phyloP scores from a whole-genome alignment of 2,113 vertebrate genomes.

The Scolopax mira region DNA sequence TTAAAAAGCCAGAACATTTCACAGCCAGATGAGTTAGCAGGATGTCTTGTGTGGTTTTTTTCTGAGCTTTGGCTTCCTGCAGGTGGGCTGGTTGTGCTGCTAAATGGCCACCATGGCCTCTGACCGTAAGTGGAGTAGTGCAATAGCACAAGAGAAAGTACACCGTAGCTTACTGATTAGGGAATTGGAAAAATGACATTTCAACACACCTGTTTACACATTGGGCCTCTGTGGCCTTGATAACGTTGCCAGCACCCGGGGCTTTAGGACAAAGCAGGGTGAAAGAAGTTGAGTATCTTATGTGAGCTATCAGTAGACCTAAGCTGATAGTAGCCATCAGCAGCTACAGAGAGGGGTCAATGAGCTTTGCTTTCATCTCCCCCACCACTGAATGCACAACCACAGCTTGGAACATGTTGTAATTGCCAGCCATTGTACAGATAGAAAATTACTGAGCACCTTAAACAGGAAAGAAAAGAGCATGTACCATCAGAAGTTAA shows the following conservation, averaged over 20 bases:
- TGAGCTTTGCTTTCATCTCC: not conserved
- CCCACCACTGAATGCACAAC: not conserved
- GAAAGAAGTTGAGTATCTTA: not conserved
- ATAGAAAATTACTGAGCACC: not conserved
- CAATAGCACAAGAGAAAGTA: not conserved
- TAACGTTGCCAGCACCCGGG: not conserved
- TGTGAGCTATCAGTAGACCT: not conserved
- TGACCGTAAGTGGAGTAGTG: not conserved
- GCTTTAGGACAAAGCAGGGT: not conserved
- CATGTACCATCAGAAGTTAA: not conserved
- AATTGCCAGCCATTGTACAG: not conserved
- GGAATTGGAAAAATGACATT: not conserved
- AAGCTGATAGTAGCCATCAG: not conserved
- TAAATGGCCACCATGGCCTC: fast-evolving
- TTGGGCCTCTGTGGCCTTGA: not conserved
- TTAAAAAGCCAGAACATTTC: not conserved
- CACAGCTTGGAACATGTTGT: not conserved
- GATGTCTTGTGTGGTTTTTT: not conserved
- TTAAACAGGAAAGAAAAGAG: not conserved
- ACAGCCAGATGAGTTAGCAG: not conserved
- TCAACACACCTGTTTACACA: not conserved
- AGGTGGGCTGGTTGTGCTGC: not conserved
- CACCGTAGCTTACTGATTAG: not conserved
- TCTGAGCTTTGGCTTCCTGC: not conserved
- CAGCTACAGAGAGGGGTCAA: not conserved